These are phyloP conservation scores for Dusona sp. DNA, from an alignment of 2,888 invertebrate species.

Conservation along the genomic window DNA sequence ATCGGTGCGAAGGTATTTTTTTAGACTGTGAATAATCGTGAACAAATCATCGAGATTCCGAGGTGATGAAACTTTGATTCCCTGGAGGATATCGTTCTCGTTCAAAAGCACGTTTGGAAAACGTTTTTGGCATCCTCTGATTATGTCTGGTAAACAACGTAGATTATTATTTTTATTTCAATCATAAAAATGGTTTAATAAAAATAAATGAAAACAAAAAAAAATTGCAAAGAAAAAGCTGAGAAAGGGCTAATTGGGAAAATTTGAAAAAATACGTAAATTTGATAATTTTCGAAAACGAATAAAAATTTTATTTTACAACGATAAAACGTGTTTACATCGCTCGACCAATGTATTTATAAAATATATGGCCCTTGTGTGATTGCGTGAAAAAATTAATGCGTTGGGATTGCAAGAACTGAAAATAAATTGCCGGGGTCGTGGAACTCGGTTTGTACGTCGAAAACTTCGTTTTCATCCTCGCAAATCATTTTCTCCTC, in stretches of 20 bases:
- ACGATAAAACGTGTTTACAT: constrained; percentile 1
- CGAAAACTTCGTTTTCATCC: constrained; percentile 66
- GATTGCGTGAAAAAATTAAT: background rate
- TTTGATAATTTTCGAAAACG: background rate
- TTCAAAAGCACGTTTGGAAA: constrained; percentile 68
- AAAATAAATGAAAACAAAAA: background rate
- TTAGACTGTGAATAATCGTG: constrained; percentile 80
- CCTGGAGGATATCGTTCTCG: constrained; percentile 70
- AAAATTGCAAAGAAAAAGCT: background rate
- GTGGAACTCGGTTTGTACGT: constrained; percentile 63
- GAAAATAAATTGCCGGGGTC: constrained; percentile 73
- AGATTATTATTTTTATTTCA: background rate
- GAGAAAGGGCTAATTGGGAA: background rate
- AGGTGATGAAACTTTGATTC: constrained; percentile 75
- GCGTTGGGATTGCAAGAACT: constrained; percentile 45
- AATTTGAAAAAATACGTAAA: background rate
- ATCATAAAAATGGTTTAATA: background rate
- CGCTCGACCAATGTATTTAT: background rate
- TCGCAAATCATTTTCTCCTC: constrained; percentile 53
- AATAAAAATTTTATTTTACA: background rate
- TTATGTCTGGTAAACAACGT: constrained; percentile 70
- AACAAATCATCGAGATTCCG: constrained; percentile 83
- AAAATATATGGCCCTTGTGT: background rate
- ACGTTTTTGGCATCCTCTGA: constrained; percentile 69
- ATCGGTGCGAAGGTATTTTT: constrained; percentile 75